These are phyloP conservation scores for Eulemur coronatus DNA, from an alignment of 2,797 vertebrate genomes.

Conservation along the genomic window DNA sequence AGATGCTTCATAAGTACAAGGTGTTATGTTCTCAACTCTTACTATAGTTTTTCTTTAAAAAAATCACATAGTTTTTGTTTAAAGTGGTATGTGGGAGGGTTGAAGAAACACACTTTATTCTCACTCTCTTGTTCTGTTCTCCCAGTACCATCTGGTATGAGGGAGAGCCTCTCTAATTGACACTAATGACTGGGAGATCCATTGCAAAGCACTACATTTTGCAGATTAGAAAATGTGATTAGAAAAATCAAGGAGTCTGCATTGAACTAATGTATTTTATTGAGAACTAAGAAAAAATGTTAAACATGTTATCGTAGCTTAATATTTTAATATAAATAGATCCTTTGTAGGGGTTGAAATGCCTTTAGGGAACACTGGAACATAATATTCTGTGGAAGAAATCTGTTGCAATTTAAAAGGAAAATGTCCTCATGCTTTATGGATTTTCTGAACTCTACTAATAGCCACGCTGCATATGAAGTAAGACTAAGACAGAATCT, in stretches of 20 bases:
- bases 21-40: conserved; percentile 26
- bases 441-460: not conserved
- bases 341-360: conserved; percentile 42
- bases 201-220: conserved; percentile 69
- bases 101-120: conserved; percentile 65
- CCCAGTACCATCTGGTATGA: conserved; percentile 58
- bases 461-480: not conserved
- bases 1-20: not conserved
- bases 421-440: conserved; percentile 1
- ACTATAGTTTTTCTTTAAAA: conserved; percentile 42
- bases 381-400: conserved; percentile 35
- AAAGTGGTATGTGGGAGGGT: conserved; percentile 62
- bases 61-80: conserved; percentile 61
- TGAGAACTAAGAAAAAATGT: conserved; percentile 51
- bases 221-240: conserved; percentile 67
- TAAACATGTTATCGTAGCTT: conserved; percentile 41
- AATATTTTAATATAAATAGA: conserved; percentile 64
- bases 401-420: conserved; percentile 3
- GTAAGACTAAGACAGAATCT: not conserved
- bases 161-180: conserved; percentile 63
- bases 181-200: conserved; percentile 66
- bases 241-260: conserved; percentile 61
- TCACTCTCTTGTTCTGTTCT: conserved; percentile 42
- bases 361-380: not conserved
- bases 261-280: conserved; percentile 57